A percentile compares a stretch with the other conserved stretches of the same genome.
Evolutionary conservation across 2,113 vertebrate genomes (phyloP).

Genomic region (Carlito syrichta): DNA sequence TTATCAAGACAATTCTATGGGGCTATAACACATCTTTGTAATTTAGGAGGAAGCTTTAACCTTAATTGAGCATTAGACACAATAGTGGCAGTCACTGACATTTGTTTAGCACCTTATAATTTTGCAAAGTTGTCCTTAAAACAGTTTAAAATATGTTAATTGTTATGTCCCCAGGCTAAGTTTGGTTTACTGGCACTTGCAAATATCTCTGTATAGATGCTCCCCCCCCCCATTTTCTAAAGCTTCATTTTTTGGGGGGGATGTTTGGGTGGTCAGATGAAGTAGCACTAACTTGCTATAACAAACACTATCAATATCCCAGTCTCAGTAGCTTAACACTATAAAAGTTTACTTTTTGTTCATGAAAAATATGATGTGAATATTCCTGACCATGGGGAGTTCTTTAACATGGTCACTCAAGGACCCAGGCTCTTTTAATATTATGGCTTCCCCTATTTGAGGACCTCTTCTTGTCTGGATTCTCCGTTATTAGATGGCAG

Average conservation of each 20-base stretch:
- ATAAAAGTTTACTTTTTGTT: neutral
- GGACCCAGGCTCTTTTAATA: neutral
- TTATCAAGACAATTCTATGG: conserved; percentile 26
- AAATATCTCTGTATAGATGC: neutral
- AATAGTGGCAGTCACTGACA: neutral
- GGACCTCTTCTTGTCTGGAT: neutral
- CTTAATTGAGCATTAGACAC: neutral
- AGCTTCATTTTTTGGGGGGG: neutral
- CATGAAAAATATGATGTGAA: neutral
- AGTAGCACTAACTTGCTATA: neutral
- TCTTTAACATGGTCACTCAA: neutral
- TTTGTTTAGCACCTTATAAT: conserved; percentile 39
- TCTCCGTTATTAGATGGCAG: neutral
- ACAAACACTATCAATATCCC: neutral
- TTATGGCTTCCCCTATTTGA: neutral
- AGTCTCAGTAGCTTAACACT: neutral
- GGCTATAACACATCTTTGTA: neutral
- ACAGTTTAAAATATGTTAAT: neutral
- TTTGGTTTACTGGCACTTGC: neutral
- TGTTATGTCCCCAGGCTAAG: neutral
- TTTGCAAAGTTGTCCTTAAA: conserved; percentile 20
- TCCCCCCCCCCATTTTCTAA: neutral
- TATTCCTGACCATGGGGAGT: neutral
- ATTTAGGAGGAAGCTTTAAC: conserved; percentile 2
- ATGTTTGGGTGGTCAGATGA: neutral